Evolutionary conservation across 2,888 invertebrate species (phyloP), one percentile per base, ranked within the genome.

Genomic region (Epinotia brunnichana): DNA sequence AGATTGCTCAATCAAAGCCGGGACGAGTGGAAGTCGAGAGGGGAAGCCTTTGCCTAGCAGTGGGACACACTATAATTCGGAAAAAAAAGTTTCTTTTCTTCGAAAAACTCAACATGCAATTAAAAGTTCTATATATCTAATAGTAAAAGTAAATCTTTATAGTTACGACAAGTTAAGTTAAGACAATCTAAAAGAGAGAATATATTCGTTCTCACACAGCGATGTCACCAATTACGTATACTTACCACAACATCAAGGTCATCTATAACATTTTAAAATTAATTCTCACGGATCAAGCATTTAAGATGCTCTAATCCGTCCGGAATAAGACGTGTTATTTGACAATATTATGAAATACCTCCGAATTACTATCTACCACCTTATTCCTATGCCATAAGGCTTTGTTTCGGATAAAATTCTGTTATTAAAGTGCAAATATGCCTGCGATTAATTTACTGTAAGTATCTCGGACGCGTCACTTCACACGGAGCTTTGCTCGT

Each of bases 221-320:
- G 80, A 83, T 87, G 86, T 87, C 87, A 87, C 85, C 84, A 85
- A 84, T 84, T 84, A 80, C 41, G 24, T 62, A n/a, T n/a, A n/a
- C n/a, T 68, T 68, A 81, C 77, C 80, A 77, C 82, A 80, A 80
- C 81, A 76, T 80, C 83, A 87, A 89, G 89, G 89, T 89, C 88
- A 87, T 88, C 89, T 39, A 29, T 66, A 68, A 86, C 82, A 85
- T 87, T 82, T 84, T 84, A 80, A 87, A 88, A 90, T 91, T 89
- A 90, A 90, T 91, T 91, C 91, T 90, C 91, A 90, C 90, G 86
- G 81, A 81, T 81, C 83, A 85, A 80, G 85, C 85, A 85, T 78
- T 87, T 88, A 87, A 87, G 86, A 87, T 81, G 86, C 84, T 86
- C 78, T 84, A 85, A 84, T 86, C 85, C 82, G 82, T 82, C 83